A percentile compares a stretch with the other conserved stretches of the same genome.
phyloP scores from a whole-genome alignment of 2,888 invertebrate genomes.

The Spisula subtruncata region DNA sequence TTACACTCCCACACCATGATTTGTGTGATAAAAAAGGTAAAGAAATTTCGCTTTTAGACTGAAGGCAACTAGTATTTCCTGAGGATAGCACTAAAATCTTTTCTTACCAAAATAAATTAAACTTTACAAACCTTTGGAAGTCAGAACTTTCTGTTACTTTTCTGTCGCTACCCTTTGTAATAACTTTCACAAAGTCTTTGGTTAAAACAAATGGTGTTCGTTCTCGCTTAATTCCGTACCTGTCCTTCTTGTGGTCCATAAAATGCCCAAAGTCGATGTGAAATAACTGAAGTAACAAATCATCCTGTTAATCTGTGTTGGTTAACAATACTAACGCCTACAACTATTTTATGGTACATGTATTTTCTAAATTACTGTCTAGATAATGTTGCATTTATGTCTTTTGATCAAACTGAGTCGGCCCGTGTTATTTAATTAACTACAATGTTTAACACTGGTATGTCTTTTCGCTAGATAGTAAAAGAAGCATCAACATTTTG shows the following conservation, averaged over 20 bases:
- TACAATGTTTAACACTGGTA: too few species aligned
- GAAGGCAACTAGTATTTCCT: background rate
- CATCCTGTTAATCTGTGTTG: background rate
- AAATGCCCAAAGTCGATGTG: slow-evolving; percentile 90
- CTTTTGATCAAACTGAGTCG: too few species aligned
- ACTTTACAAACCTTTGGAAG: slow-evolving; percentile 60
- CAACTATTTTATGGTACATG: too few species aligned
- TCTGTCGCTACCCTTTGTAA: slow-evolving; percentile 92
- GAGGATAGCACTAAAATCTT: background rate
- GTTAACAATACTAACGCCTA: too few species aligned
- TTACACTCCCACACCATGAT: too few species aligned
- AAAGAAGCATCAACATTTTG: too few species aligned
- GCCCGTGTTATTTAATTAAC: too few species aligned
- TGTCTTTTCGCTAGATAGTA: too few species aligned
- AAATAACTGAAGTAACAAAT: slow-evolving; percentile 87
- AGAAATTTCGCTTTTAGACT: background rate
- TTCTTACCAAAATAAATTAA: background rate
- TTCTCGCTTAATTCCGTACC: slow-evolving; percentile 96
- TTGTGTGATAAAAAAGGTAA: too few species aligned
- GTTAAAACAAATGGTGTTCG: slow-evolving; percentile 97
- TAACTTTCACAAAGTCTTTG: slow-evolving; percentile 97
- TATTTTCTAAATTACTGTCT: too few species aligned
- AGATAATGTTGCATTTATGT: too few species aligned
- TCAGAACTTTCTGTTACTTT: slow-evolving; percentile 56
- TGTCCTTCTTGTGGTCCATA: slow-evolving; percentile 92